Conservation (phyloP, 2,888 invertebrate genomes). For the Macroteleia sp. region DNA sequence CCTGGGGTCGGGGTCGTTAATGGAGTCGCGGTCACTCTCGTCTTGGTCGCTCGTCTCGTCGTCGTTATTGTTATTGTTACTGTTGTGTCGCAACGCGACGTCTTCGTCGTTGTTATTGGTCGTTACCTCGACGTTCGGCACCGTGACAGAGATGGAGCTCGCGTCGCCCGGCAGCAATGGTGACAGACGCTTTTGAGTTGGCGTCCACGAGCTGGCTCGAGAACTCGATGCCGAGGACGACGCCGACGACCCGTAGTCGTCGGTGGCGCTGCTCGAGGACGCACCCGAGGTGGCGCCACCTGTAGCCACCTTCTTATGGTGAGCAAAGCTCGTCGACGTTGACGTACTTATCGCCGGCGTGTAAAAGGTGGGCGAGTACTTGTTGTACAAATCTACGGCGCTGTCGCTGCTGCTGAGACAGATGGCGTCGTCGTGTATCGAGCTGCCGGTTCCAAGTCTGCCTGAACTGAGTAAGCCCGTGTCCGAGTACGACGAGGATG, state of each 20-base stretch:
- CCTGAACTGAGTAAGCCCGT: too few relatives aligned
- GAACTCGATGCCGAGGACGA: slow-evolving; percentile 68
- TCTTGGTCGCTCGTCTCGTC: slow-evolving; percentile 75
- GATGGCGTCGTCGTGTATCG: too few relatives aligned
- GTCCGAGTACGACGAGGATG: slow-evolving; percentile 76
- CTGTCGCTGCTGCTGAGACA: slow-evolving; percentile 5
- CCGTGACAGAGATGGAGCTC: slow-evolving; percentile 67
- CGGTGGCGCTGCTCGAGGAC: slow-evolving; percentile 56
- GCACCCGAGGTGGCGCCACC: slow-evolving; percentile 66
- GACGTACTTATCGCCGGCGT: slow-evolving; percentile 84
- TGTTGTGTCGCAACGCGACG: slow-evolving; percentile 61
- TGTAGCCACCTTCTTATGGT: slow-evolving; percentile 31
- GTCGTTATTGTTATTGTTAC: slow-evolving; percentile 62
- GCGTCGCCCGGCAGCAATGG: slow-evolving; percentile 65
- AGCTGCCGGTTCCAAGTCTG: too few relatives aligned
- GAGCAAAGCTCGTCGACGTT: slow-evolving; percentile 8
- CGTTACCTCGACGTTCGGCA: slow-evolving; percentile 73
- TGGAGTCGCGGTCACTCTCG: slow-evolving; percentile 81
- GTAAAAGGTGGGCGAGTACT: too few relatives aligned
- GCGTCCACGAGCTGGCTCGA: slow-evolving; percentile 66
- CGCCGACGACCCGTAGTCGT: slow-evolving; percentile 65
- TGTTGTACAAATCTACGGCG: too few relatives aligned
- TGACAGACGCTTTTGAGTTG: slow-evolving; percentile 70
- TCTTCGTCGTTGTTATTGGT: slow-evolving; percentile 40
- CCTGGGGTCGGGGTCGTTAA: slow-evolving; percentile 83